Evolutionary conservation across 2,888 invertebrate species (phyloP).

Genomic region (Gari tellinella): DNA sequence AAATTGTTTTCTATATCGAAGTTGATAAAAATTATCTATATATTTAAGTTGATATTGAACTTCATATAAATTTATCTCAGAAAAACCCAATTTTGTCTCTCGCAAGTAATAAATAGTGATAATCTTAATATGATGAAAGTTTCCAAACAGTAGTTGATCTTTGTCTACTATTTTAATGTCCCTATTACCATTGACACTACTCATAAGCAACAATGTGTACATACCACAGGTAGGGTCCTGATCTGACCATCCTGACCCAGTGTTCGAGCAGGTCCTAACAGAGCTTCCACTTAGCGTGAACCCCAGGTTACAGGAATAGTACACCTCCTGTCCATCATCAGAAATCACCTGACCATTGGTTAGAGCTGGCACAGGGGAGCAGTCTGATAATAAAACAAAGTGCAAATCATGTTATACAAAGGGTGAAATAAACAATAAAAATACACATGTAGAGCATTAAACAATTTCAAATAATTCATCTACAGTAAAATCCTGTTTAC

Average conservation of each 20-base stretch:
- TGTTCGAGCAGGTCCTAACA: conserved; percentile 16
- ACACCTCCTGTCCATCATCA: conserved; percentile 18
- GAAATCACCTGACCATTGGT: conserved; percentile 19
- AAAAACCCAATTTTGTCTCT: too few species aligned
- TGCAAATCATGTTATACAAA: too few species aligned
- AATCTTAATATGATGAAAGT: not conserved
- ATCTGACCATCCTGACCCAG: conserved; percentile 40
- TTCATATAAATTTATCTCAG: too few species aligned
- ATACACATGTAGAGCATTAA: too few species aligned
- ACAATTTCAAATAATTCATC: too few species aligned
- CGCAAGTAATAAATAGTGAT: not conserved
- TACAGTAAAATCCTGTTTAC: too few species aligned
- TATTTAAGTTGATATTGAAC: too few species aligned
- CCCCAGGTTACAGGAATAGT: conserved; percentile 36
- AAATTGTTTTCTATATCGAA: too few species aligned
- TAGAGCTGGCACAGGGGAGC: conserved; percentile 6
- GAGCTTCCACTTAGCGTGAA: conserved; percentile 32
- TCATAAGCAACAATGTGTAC: not conserved
- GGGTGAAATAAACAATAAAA: too few species aligned
- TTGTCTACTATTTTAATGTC: not conserved
- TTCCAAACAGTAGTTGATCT: not conserved
- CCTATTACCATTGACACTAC: not conserved
- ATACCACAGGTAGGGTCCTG: conserved; percentile 39
- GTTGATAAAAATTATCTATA: too few species aligned
- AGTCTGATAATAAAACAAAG: not conserved